These are phyloP conservation scores for Rhingia rostrata DNA, from an alignment of 2,888 invertebrate species.

Conservation along the genomic window DNA sequence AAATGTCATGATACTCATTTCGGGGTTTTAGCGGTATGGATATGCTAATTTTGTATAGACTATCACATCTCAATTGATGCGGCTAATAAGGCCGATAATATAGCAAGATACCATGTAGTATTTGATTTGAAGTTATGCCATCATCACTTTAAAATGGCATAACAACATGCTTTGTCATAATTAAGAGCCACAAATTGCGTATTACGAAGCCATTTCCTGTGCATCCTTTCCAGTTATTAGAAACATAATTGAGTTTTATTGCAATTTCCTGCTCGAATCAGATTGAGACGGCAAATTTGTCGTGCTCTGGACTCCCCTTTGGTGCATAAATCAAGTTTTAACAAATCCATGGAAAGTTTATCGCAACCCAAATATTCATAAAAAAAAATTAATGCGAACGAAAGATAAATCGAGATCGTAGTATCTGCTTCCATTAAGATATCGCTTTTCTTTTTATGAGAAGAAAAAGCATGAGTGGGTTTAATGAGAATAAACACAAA, in stretches of 20 bases:
- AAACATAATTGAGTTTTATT: constrained; percentile 26
- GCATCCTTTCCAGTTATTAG: constrained; percentile 4
- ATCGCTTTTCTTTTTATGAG: background rate
- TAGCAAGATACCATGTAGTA: too few species aligned
- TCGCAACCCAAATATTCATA: background rate
- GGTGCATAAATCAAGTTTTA: constrained; percentile 2
- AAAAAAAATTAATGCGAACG: constrained; percentile 24
- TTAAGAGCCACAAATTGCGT: constrained; percentile 9
- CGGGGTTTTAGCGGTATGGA: background rate
- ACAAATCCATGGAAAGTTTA: background rate
- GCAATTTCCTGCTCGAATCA: constrained; percentile 38
- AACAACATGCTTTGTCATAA: background rate
- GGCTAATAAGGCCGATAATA: background rate
- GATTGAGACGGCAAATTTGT: constrained; percentile 24
- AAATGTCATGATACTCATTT: background rate
- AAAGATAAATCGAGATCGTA: constrained; percentile 3
- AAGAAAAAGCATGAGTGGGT: constrained; percentile 15
- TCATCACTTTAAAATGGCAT: background rate
- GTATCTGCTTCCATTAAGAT: constrained; percentile 1
- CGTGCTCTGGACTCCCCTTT: background rate
- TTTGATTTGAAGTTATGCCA: background rate
- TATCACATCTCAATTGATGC: background rate
- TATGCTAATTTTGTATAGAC: constrained; percentile 23
- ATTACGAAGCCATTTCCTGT: background rate
- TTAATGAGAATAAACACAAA: too few species aligned